Base-by-base conservation (phyloP, 2,797 vertebrate genomes). In the Onychomys arenicola region DNA sequence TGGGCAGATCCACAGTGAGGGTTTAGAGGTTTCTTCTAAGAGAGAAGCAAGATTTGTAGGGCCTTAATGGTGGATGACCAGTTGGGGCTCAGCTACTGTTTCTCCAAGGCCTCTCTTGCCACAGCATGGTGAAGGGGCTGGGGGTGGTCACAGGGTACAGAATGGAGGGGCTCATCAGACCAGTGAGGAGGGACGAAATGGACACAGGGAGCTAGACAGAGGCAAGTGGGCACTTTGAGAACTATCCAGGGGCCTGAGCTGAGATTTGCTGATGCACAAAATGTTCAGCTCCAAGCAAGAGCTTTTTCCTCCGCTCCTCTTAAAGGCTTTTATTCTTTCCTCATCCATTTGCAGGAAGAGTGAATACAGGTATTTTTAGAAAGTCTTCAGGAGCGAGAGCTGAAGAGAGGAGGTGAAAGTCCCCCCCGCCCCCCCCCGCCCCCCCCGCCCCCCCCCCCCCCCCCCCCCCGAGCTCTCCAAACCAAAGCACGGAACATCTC, bases 331-430 rank as follows among this genome's bases (percentile, higher is more conserved):
- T 93, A 93, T 92, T 92, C 59, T 95, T 80, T 43, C n/a, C 49
- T 87, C 76, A 95, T 82, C 94, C 97, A 98, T 97, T 95, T 95
- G 94, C 88, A 81, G 76, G 75, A 93, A 89, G 94, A 40, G 0
- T 1, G 11, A 92, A 94, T 27, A 46, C 83, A 49, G 93, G 80
- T 63, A 96, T 95, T 98, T 98, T 94, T 97, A 96, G 96, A 97
- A 75, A 0, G 11, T 96, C 81, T 97, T 97, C 87, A 97, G 97
- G 91, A 46, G 93, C 52, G 75, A 95, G 5, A 97, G 61, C 63
- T 96, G 85, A 37, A 34, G 81, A 88, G 17, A 97, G 40, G 93
- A 97, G 87, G 1, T 89, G 55, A 92, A 89, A 97, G 89, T 21
- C 78, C 82, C 14, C 49, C 11, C 16, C 43, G 49, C 13, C 46